Evolutionary conservation across 2,113 vertebrate genomes (phyloP), one percentile per base, ranked within the genome.

Genomic region (Sprattus sprattus): DNA sequence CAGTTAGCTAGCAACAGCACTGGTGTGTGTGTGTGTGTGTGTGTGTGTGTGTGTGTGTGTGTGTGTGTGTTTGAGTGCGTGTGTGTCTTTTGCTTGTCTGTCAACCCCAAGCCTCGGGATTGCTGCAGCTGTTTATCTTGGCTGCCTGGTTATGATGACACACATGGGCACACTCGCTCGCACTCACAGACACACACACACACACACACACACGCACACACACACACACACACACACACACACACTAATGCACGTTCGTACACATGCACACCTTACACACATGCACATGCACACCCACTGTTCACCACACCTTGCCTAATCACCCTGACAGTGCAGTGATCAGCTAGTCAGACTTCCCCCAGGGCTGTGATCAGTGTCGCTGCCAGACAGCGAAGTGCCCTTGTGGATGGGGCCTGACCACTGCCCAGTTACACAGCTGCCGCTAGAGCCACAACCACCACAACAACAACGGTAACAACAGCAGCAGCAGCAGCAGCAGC

Each of bases 401-500:
- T 92, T 91, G 88, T 82, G 93, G 94, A 93, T 18, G 9, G 57
- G 95, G 94, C 93, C 94, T 67, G 93, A 89, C 94, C 88, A 95
- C 64, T 71, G 64, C 28, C 64, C 25, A 32, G 64, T 71, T 25
- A 71, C 25, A 71, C 64, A 71, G 64, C 64, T 25, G 25, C 60
- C 25, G 25, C 60, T n/a, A 11, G 0, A 67, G 60, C 2, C 6
- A 28, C 60, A 60, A 67, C 60, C 11, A 25, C 22, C 6, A 28
- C n/a, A 25, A 9, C 25, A 67, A 13, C n/a, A 54, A 54, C 52
- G 16, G 52, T 15, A 54, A 18, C 52, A 54, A 89, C 92, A 89
- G 90, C 93, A 90, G 89, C 93, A 94, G 93, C 92, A 16, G 7
- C 47, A 9, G 92, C 6, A 11, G 47, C 47, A 49, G 13, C 47